phyloP scores from a whole-genome alignment of 1,140 invertebrate species.

The Drosophila malerkotliana region DNA sequence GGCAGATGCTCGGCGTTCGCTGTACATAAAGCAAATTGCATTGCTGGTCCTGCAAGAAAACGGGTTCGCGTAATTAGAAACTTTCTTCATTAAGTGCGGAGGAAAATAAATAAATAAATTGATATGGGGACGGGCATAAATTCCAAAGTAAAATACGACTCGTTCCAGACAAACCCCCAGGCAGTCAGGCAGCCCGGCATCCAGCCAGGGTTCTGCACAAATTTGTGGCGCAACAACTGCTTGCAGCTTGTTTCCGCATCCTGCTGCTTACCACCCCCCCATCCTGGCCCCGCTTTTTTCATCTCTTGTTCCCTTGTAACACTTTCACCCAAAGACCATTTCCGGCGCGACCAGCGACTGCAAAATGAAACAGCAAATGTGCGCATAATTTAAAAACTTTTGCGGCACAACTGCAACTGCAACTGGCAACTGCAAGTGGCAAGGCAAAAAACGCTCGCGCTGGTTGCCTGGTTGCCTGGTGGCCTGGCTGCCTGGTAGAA shows the following conservation, averaged over 20 bases:
- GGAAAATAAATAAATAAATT: conserved; percentile 78
- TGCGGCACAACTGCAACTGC: conserved; percentile 75
- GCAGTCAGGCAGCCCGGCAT: background rate
- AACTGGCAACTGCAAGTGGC: conserved; percentile 53
- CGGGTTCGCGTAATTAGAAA: conserved; percentile 71
- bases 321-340: conserved; percentile 80
- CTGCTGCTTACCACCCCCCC: background rate
- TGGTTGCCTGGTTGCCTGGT: conserved; percentile 15
- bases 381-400: conserved; percentile 81
- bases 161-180: conserved; percentile 1
- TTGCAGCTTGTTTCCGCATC: conserved; percentile 58
- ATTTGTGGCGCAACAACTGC: conserved; percentile 68
- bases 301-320: conserved; percentile 50
- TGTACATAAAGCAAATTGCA: conserved; percentile 78
- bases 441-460: conserved; percentile 61
- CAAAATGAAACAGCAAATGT: conserved; percentile 70
- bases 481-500: conserved; percentile 29
- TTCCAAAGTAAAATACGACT: conserved; percentile 43
- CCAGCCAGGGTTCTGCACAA: conserved; percentile 30
- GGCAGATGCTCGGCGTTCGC: conserved; percentile 75
- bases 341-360: conserved; percentile 63
- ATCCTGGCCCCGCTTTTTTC: conserved; percentile 7
- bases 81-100: conserved; percentile 76
- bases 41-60: conserved; percentile 56
- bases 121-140: conserved; percentile 70